Conservation (phyloP, 2,797 vertebrate species). For the Gila robusta region DNA sequence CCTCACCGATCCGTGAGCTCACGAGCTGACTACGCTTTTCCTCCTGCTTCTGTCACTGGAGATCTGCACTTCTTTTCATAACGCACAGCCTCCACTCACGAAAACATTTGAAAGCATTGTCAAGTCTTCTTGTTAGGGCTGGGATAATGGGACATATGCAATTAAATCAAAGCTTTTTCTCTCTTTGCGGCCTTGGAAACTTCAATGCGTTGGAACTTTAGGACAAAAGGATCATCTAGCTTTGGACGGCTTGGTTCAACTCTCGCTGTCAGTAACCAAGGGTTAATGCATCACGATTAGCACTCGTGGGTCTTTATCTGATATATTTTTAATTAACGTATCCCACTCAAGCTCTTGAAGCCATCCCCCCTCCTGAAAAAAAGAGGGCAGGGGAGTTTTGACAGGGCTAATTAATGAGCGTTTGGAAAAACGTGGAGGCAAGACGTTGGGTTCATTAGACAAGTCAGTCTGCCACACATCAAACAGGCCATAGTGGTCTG, state of each 20-base stretch:
- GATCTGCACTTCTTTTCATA: constrained; percentile 68
- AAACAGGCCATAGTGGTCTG: constrained; percentile 71
- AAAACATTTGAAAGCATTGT: constrained; percentile 75
- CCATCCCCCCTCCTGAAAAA: constrained; percentile 71
- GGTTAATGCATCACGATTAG: constrained; percentile 71
- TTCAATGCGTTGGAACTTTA: constrained; percentile 76
- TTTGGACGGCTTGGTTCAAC: constrained; percentile 62
- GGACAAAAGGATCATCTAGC: constrained; percentile 78
- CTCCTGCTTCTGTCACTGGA: constrained; percentile 69
- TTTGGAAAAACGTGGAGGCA: constrained; percentile 65
- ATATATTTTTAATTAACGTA: constrained; percentile 88
- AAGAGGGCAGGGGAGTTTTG: constrained; percentile 76
- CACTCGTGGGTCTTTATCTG: constrained; percentile 83
- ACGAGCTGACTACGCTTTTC: constrained; percentile 63
- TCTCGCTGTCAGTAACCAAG: constrained; percentile 67
- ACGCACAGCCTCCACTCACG: constrained; percentile 68
- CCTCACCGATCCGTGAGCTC: constrained; percentile 42
- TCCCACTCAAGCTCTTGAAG: constrained; percentile 84
- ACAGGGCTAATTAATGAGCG: constrained; percentile 85
- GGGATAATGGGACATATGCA: constrained; percentile 73
- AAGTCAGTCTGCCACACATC: constrained; percentile 77
- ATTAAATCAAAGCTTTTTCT: constrained; percentile 79
- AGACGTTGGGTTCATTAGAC: constrained; percentile 78
- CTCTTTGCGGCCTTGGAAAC: constrained; percentile 72
- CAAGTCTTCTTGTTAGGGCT: constrained; percentile 69